These are phyloP conservation scores for Bambusicola thoracicus DNA, from an alignment of 2,113 vertebrate genomes.

Conservation along the genomic window DNA sequence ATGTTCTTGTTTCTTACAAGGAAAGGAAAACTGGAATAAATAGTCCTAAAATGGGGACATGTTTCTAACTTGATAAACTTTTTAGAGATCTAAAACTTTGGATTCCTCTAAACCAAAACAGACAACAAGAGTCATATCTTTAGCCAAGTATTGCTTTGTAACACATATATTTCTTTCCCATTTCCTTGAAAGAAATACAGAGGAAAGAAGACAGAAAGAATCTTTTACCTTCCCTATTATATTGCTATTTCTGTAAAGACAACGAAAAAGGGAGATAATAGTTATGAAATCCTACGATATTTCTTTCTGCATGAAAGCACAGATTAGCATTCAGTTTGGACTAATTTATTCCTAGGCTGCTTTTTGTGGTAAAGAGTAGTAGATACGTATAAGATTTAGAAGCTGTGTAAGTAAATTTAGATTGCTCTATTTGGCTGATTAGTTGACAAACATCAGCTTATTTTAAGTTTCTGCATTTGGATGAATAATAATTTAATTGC, in stretches of 20 bases:
- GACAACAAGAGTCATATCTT: conserved; percentile 29
- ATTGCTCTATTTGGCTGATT: background rate
- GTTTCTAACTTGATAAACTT: background rate
- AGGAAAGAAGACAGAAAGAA: background rate
- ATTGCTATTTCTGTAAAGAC: background rate
- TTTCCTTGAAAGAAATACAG: conserved; percentile 20
- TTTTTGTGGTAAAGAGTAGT: background rate
- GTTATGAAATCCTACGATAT: background rate
- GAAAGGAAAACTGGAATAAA: background rate
- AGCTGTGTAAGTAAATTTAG: background rate
- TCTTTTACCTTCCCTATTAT: conserved; percentile 50
- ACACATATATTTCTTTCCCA: conserved; percentile 9
- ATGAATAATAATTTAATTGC: background rate
- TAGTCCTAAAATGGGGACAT: conserved; percentile 32
- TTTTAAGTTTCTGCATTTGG: background rate
- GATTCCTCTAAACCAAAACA: background rate
- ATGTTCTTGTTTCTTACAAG: background rate
- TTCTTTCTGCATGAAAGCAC: background rate
- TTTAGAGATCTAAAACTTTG: background rate
- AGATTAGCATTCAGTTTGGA: background rate
- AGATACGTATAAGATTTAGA: background rate
- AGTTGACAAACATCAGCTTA: background rate
- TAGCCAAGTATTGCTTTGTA: background rate
- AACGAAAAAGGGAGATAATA: background rate
- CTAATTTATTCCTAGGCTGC: background rate